Evolutionary conservation across 2,888 invertebrate species (phyloP).

Genomic region (Carabus problematicus): DNA sequence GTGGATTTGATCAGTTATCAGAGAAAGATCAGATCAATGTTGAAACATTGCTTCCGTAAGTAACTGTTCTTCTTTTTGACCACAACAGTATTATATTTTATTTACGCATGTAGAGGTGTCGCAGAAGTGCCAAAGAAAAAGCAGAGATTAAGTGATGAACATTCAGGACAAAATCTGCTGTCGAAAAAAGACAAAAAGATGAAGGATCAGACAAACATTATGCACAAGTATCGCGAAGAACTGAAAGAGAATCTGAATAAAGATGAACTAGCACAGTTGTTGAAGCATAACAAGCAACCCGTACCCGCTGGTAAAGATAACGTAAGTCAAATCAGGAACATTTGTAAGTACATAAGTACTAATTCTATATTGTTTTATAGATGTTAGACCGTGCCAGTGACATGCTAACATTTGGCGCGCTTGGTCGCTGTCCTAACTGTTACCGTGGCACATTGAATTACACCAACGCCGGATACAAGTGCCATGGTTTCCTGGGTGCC

Average conservation of each 20-base stretch:
- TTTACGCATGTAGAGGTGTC: slow-evolving; percentile 9
- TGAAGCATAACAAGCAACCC: slow-evolving; percentile 28
- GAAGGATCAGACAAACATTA: slow-evolving; percentile 11
- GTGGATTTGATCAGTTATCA: slow-evolving; percentile 17
- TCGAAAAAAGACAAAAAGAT: slow-evolving; percentile 4
- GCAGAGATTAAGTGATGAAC: slow-evolving; percentile 23
- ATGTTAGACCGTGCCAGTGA: slow-evolving; percentile 24
- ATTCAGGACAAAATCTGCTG: neutral
- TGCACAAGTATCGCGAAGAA: slow-evolving; percentile 26
- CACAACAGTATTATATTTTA: slow-evolving; percentile 1
- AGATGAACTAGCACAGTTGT: slow-evolving; percentile 18
- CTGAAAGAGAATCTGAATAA: slow-evolving; percentile 26
- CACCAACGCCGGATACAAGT: slow-evolving; percentile 32
- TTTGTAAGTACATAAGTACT: neutral
- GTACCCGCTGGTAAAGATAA: slow-evolving; percentile 25
- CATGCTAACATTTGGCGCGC: slow-evolving; percentile 29
- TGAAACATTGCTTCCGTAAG: slow-evolving; percentile 23
- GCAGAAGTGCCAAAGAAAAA: slow-evolving; percentile 23
- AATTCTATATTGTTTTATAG: slow-evolving; percentile 14
- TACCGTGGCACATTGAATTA: slow-evolving; percentile 10
- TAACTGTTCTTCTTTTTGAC: neutral
- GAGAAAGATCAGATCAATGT: slow-evolving; percentile 29
- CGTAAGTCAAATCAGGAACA: slow-evolving; percentile 14
- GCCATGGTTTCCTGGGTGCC: slow-evolving; percentile 4
- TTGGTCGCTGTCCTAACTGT: slow-evolving; percentile 18